Percentiles rank a stretch among this genome's conserved stretches.
phyloP scores from a whole-genome alignment of 2,797 vertebrate genomes.

The Craterocephalus amniculus region DNA sequence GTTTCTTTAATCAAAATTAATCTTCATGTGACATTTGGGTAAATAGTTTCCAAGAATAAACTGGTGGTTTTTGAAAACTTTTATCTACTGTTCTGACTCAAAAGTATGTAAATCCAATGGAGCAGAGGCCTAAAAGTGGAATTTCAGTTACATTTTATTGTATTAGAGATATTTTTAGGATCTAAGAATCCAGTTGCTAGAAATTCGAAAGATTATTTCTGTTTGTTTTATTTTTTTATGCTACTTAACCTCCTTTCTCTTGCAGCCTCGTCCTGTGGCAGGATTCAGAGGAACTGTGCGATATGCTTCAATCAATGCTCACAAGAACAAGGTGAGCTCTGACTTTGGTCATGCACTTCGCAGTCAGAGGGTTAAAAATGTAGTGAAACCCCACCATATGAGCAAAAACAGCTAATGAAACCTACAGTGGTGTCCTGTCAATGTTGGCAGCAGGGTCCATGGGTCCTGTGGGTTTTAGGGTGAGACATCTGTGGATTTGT shows the following conservation, averaged over 20 bases:
- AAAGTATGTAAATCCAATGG: neutral
- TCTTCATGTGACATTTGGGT: neutral
- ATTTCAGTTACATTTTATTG: neutral
- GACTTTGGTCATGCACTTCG: neutral
- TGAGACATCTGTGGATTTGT: neutral
- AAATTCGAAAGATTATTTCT: neutral
- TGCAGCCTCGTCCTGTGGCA: constrained; percentile 93
- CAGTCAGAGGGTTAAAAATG: neutral
- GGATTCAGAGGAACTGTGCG: constrained; percentile 98
- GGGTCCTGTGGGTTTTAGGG: neutral
- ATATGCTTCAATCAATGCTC: constrained; percentile 97
- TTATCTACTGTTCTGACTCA: neutral
- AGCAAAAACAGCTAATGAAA: neutral
- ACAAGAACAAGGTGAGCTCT: constrained; percentile 91
- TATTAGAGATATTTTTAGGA: neutral
- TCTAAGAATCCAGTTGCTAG: neutral
- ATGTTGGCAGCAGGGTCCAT: neutral
- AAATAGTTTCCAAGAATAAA: neutral
- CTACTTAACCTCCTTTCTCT: constrained; percentile 15
- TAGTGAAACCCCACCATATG: neutral
- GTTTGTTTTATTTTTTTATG: neutral
- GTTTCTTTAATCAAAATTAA: neutral
- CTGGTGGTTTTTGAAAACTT: neutral
- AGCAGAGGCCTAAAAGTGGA: neutral
- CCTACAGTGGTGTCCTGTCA: neutral